Evolutionary conservation across 2,113 vertebrate genomes (phyloP), one percentile per base, ranked within the genome.

Genomic region (Rhinoderma darwinii): DNA sequence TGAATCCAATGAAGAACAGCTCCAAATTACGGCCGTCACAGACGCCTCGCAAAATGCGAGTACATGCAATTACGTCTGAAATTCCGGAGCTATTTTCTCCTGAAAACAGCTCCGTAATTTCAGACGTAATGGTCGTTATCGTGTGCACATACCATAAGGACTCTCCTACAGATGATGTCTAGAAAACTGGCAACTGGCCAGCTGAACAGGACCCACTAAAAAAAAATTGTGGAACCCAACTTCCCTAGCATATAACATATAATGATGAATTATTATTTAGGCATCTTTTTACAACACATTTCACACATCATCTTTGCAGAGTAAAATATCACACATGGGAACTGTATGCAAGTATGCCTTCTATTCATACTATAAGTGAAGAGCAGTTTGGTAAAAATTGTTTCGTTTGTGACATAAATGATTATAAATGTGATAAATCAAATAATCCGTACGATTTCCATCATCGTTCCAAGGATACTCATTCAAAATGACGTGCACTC

Each of bases 401-500:
- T 56, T 56, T 54, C 32, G 37, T 43, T 25, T 39, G 39, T 61
- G 74, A 61, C 70, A 83, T 61, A 51, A 66, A 72, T 35, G 61
- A 70, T 83, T 50, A 27, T 37, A 37, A 47, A 70, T 32, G 81
- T 72, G 61, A 83, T 83, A 35, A 37, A 83, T 83, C 81, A 47
- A 83, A 35, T 68, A 18, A 70, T 25, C 82, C 12, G 82, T 82
- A 63, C 12, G 0, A 44, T 44, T 63, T 81, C 78, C 79, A 82
- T 27, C 47, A 84, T 76, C 11, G 4, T 84, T 17, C 74, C 35
- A 39, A 5, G 25, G 44, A 63, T 12, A 30, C 32, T 79, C 41
- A 80, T 86, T 54, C 44, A 56, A 27, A 80, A 22, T 51, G 84
- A 80, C 61, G 25, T 80, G 59, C 43, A 14, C 73, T 86, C 43